A percentile compares a stretch with the other conserved stretches of the same genome.
Evolutionary conservation across 2,888 invertebrate species (phyloP).

Genomic region (Agonopterix arenella): DNA sequence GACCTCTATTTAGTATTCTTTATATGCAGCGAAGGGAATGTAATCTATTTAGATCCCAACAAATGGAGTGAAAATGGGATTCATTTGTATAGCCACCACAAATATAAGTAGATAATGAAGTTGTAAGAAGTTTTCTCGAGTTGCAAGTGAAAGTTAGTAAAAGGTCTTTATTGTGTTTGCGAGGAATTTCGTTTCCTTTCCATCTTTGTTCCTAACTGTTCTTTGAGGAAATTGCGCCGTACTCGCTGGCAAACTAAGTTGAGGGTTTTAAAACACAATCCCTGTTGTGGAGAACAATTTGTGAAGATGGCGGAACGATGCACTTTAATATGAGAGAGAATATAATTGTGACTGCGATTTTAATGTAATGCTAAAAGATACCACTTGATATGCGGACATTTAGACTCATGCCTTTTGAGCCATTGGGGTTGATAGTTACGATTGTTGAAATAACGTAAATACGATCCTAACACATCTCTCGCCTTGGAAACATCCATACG

Average conservation of each 20-base stretch:
- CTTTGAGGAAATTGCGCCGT: conserved; percentile 31
- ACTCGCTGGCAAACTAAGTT: conserved; percentile 33
- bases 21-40: no score
- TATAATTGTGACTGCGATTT: neutral
- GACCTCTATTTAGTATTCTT: no score
- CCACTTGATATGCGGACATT: no score
- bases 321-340: conserved; percentile 12
- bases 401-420: no score
- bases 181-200: conserved; percentile 41
- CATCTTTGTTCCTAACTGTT: conserved; percentile 39
- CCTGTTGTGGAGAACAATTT: conserved; percentile 28
- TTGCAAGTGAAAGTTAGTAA: conserved; percentile 38
- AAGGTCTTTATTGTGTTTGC: conserved; percentile 47
- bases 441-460: no score
- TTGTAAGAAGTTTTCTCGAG: conserved; percentile 18
- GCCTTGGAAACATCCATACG: no score
- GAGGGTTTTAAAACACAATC: conserved; percentile 35
- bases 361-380: no score
- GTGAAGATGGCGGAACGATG: conserved; percentile 13
- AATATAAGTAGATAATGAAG: conserved; percentile 12
- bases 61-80: conserved; percentile 6
- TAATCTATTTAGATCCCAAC: conserved; percentile 2
- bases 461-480: no score
- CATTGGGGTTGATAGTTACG: no score
- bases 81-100: conserved; percentile 9